Evolutionary conservation across 64 coral and sea anemone species (phyloP).

Genomic region (Platygyra sinensis): DNA sequence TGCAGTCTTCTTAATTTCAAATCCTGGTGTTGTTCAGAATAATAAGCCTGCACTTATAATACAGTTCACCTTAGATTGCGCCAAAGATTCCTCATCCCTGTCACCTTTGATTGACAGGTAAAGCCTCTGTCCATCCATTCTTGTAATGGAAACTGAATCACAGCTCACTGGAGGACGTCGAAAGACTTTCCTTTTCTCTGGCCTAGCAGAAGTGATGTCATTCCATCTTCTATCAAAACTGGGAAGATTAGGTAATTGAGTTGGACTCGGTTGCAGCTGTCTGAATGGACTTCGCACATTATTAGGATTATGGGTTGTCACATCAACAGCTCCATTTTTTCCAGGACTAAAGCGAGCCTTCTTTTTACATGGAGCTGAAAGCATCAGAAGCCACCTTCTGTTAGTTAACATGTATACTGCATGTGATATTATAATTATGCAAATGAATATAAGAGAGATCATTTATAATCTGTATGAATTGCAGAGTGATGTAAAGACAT

Average conservation of each 20-base stretch:
- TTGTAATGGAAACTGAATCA: conserved; percentile 59
- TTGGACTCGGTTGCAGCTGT: background rate
- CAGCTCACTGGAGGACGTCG: conserved; percentile 65
- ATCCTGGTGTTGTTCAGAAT: background rate
- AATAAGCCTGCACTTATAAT: background rate
- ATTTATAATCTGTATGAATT: too few relatives aligned
- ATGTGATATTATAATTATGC: too few relatives aligned
- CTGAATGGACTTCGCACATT: conserved; percentile 2
- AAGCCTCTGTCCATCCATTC: conserved; percentile 65
- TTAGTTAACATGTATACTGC: too few relatives aligned
- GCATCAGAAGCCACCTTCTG: too few relatives aligned
- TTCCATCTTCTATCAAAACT: background rate
- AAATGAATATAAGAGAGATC: too few relatives aligned
- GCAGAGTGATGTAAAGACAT: too few relatives aligned
- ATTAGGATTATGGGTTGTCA: background rate
- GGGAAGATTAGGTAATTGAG: background rate
- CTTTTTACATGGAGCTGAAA: conserved; percentile 53
- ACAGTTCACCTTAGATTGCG: background rate
- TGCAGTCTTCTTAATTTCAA: background rate
- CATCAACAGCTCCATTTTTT: background rate
- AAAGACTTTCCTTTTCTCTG: conserved; percentile 31
- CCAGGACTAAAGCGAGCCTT: conserved; percentile 23
- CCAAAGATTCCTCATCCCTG: background rate
- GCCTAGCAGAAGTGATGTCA: background rate
- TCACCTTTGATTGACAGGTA: conserved; percentile 49